These are phyloP conservation scores for Danio jaintianensis DNA, from an alignment of 2,797 vertebrate genomes.

Conservation along the genomic window DNA sequence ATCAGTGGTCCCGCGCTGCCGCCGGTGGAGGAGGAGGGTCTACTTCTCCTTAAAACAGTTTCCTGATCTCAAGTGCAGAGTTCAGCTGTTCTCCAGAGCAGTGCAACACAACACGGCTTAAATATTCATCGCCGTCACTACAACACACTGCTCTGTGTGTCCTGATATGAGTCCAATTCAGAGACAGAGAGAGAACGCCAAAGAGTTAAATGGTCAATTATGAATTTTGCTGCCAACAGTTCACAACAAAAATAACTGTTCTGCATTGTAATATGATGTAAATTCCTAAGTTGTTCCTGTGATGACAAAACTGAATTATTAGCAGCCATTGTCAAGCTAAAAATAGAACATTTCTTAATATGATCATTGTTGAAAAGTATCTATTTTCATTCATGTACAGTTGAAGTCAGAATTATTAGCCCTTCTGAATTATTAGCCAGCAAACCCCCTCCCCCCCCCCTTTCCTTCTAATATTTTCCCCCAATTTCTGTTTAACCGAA, in stretches of 20 bases:
- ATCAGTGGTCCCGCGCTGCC: neutral
- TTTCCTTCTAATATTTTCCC: no score
- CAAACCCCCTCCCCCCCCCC: no score
- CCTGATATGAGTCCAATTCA: constrained; percentile 28
- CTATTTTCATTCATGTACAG: no score
- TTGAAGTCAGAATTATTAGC: no score
- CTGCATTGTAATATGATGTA: neutral
- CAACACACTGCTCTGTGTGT: constrained; percentile 16
- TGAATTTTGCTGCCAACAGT: constrained; percentile 61
- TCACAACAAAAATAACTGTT: neutral
- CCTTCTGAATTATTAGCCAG: no score
- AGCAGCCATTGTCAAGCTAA: neutral
- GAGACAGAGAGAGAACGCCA: constrained; percentile 48
- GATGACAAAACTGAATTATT: neutral
- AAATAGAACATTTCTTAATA: neutral
- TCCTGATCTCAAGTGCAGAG: constrained; percentile 44
- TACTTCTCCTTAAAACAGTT: constrained; percentile 27
- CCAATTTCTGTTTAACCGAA: no score
- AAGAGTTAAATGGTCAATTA: constrained; percentile 69
- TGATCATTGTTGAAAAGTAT: neutral
- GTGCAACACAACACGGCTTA: constrained; percentile 29
- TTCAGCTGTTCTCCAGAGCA: constrained; percentile 47
- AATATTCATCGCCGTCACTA: constrained; percentile 24
- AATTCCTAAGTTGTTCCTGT: neutral
- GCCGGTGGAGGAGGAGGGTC: constrained; percentile 18